Evolutionary conservation across 37 sponge, comb jelly and placozoan genomes (phyloP).

Genomic region (Bolinopsis microptera): DNA sequence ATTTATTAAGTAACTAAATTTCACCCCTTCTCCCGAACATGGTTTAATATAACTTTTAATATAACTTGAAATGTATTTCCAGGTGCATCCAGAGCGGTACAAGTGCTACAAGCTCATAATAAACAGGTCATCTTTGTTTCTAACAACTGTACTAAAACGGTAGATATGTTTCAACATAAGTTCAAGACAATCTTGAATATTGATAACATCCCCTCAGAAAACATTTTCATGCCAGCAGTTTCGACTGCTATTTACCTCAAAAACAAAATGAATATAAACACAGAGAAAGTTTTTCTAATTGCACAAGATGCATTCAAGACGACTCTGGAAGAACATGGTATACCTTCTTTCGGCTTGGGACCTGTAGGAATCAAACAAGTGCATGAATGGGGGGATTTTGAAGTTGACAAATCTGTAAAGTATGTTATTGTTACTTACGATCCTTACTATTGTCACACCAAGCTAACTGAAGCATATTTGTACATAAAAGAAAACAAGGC

Average conservation of each 20-base stretch:
- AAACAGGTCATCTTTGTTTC: constrained; percentile 47
- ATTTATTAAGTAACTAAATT: too few species aligned
- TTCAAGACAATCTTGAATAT: background rate
- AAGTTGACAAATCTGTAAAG: constrained; percentile 36
- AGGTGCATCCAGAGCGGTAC: background rate
- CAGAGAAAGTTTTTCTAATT: constrained; percentile 18
- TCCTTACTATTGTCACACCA: background rate
- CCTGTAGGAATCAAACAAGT: background rate
- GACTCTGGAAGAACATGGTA: background rate
- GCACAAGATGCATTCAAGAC: constrained; percentile 25
- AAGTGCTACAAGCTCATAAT: background rate
- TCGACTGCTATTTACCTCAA: constrained; percentile 56
- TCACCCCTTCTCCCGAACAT: background rate
- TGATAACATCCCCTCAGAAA: background rate
- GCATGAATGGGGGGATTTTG: background rate
- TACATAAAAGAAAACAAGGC: constrained; percentile 39
- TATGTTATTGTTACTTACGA: constrained; percentile 40
- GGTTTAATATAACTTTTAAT: background rate
- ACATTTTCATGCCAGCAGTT: background rate
- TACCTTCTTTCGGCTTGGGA: background rate
- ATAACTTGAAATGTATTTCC: background rate
- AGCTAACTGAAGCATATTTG: constrained; percentile 44
- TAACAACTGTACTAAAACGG: constrained; percentile 41
- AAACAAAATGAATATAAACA: constrained; percentile 25
- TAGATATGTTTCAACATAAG: background rate